These are phyloP conservation scores for Podotricha telesiphe DNA, from an alignment of 2,888 invertebrate genomes.

Conservation along the genomic window DNA sequence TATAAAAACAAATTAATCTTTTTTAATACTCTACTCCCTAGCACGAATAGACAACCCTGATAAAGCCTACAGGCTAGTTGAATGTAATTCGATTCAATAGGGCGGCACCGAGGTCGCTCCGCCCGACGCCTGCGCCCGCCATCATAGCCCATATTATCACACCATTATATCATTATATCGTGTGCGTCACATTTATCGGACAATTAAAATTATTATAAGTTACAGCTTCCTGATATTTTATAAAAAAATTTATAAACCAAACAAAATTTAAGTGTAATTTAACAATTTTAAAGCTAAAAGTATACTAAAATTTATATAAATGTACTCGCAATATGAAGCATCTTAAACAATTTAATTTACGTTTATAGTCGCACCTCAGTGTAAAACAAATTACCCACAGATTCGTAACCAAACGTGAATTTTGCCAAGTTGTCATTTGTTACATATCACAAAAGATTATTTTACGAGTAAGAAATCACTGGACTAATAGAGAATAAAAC, in stretches of 20 bases:
- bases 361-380: background rate
- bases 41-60: slow-evolving; percentile 35
- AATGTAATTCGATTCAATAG: slow-evolving; percentile 42
- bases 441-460: background rate
- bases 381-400: background rate
- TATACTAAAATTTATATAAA: too few species aligned
- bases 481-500: slow-evolving; percentile 5
- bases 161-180: background rate
- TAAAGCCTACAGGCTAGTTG: slow-evolving; percentile 34
- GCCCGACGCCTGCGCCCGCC: slow-evolving; percentile 48
- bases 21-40: background rate
- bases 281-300: too few species aligned
- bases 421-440: slow-evolving; percentile 5
- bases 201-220: background rate
- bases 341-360: too few species aligned
- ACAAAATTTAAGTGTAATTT: background rate
- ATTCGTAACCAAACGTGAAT: background rate
- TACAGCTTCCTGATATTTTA: background rate
- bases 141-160: slow-evolving; percentile 23
- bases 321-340: too few species aligned
- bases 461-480: slow-evolving; percentile 18
- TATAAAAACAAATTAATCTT: background rate
- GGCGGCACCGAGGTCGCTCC: slow-evolving; percentile 48
- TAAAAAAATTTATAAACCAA: background rate
- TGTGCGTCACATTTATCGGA: background rate